Conservation (phyloP, 2,797 vertebrate genomes). For the Rhinella marina region DNA sequence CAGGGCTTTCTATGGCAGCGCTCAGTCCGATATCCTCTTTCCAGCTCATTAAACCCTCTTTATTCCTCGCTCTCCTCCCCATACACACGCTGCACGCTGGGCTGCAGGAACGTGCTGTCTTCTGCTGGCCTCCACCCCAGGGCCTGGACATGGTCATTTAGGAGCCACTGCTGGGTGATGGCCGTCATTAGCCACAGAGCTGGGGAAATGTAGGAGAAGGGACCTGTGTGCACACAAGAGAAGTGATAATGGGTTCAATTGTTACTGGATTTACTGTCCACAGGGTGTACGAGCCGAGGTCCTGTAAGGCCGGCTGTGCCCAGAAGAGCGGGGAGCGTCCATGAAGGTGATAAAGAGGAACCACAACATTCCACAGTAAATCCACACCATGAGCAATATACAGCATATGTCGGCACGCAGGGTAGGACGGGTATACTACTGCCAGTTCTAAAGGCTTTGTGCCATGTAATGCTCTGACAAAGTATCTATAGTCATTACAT, state of each 20-base stretch:
- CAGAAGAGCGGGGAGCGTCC: background rate
- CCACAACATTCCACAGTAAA: background rate
- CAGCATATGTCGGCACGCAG: background rate
- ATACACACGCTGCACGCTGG: conserved; percentile 54
- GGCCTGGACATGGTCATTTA: conserved; percentile 23
- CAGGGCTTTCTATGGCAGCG: conserved; percentile 40
- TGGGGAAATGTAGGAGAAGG: conserved; percentile 10
- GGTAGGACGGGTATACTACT: background rate
- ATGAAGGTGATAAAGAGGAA: background rate
- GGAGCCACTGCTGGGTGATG: background rate
- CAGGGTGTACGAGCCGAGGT: background rate
- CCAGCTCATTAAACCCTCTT: conserved; percentile 58
- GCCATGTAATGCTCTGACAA: too few relatives aligned
- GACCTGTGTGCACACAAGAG: background rate
- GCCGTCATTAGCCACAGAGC: conserved; percentile 7
- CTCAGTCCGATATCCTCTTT: conserved; percentile 59
- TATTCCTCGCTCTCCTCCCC: conserved; percentile 54
- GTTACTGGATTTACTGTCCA: conserved; percentile 6
- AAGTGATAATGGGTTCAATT: conserved; percentile 11
- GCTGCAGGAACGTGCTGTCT: conserved; percentile 59
- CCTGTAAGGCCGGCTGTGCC: background rate
- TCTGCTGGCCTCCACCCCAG: conserved; percentile 23
- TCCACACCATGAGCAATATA: background rate
- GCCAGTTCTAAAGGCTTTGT: too few relatives aligned
- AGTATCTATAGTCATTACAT: too few relatives aligned